Evolutionary conservation across 2,113 vertebrate genomes (phyloP).

Genomic region (Sapajus apella): DNA sequence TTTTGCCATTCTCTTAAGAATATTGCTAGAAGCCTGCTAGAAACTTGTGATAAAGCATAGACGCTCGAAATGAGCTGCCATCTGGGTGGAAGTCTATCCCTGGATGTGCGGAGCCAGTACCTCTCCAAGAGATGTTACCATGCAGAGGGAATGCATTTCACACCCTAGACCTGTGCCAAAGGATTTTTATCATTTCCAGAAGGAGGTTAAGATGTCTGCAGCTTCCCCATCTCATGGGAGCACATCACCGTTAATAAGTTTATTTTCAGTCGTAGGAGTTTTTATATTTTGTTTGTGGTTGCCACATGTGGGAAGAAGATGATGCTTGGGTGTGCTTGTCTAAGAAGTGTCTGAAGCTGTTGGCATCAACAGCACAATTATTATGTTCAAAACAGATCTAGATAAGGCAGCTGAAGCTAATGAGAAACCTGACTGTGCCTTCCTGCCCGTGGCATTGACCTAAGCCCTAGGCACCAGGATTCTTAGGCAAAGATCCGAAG

Average conservation of each 20-base stretch:
- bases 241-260: not conserved
- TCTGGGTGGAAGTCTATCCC: not conserved
- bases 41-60: not conserved
- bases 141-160: not conserved
- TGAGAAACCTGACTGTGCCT: not conserved
- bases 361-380: no score
- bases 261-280: not conserved
- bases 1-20: constrained; percentile 1
- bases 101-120: not conserved
- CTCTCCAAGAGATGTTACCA: not conserved
- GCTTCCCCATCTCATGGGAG: not conserved
- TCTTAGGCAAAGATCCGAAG: not conserved
- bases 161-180: not conserved
- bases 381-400: not conserved
- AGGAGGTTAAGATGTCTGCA: not conserved
- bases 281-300: not conserved
- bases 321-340: not conserved
- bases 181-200: not conserved
- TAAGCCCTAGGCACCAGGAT: not conserved
- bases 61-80: not conserved
- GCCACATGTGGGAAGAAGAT: fast-evolving
- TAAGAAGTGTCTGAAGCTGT: not conserved
- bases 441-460: fast-evolving
- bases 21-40: not conserved
- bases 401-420: no score